Base-by-base conservation (phyloP, 2,888 invertebrate species). In the Ormia ochracea region DNA sequence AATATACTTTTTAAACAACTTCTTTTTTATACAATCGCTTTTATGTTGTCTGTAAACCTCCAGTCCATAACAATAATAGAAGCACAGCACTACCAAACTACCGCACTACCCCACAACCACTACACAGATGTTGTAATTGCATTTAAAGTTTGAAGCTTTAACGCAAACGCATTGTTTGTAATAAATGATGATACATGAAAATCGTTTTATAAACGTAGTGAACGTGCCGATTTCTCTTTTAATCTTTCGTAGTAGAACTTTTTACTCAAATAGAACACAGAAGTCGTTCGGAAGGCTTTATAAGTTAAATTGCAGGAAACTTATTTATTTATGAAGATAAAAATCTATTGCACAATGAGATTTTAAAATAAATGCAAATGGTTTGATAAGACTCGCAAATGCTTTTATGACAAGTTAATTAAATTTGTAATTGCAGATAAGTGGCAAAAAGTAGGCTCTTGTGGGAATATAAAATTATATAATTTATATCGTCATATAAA, bases 111-210 rank as follows among this genome's bases (percentile, higher is more conserved):
- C 65, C 50, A 48, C 74, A 74, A 74, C 56, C 48, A 58, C 33
- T 31, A 38, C 58, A 58, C 65, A 50, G 65, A 65, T 26, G 54
- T 69, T 68, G 69, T 69, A 28, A 61, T 69, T 54, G 52, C 61
- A 68, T n/a, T n/a, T n/a, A n/a, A n/a, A n/a, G 2, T 69, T 17
- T 68, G 75, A 61, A 48, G 65, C 36, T 43, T 68, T 48, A 48
- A 38, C 48, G 36, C 23, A 19, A 58, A 70, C 69, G 73, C 68
- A 14, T 69, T 54, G 38, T 38, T 23, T 72, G 66, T 80, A 72
- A 80, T 80, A 76, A 76, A 80, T 80, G 80, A 80, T 76, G 70
- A 50, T 61, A 80, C 80, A 80, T 76, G 76, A 61, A 80, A 76
- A 76, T 80, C 76, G 28, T 80, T 76, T 80, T 80, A 80, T 41